Percentiles rank a stretch among this genome's conserved stretches.
Conservation (phyloP, 2,113 vertebrate genomes). For the Tor tambroides region DNA sequence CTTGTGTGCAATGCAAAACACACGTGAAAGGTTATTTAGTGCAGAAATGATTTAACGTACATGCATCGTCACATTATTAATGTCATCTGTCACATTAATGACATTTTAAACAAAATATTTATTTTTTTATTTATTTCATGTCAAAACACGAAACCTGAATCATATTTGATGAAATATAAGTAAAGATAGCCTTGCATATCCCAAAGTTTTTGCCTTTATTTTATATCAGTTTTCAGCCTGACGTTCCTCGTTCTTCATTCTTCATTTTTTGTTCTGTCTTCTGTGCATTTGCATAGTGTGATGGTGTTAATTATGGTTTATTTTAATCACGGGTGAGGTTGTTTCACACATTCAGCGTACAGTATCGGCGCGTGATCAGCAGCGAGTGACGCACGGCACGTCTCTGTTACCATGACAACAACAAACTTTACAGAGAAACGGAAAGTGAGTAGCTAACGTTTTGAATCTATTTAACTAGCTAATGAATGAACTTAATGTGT, state of each 20-base stretch:
- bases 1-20: not conserved
- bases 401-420: constrained; percentile 62
- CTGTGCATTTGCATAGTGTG: not conserved
- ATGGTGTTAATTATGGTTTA: not conserved
- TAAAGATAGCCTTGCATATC: not conserved
- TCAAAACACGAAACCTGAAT: not conserved
- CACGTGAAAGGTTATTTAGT: not conserved
- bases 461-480: not conserved
- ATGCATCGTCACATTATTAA: not conserved
- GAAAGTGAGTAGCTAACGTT: not conserved
- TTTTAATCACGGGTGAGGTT: not conserved
- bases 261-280: not conserved
- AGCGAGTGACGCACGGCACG: not conserved
- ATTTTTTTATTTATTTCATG: not conserved
- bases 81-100: constrained; percentile 5
- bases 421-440: not conserved
- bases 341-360: not conserved
- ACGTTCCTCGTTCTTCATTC: not conserved
- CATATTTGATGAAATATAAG: not conserved
- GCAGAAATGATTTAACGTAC: not conserved
- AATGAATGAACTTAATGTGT: not conserved
- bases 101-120: not conserved
- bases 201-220: not conserved
- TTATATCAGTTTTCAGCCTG: not conserved
- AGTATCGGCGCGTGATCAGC: not conserved